These are phyloP conservation scores for Leucophenga montana DNA, from an alignment of 2,888 invertebrate genomes.

Conservation along the genomic window DNA sequence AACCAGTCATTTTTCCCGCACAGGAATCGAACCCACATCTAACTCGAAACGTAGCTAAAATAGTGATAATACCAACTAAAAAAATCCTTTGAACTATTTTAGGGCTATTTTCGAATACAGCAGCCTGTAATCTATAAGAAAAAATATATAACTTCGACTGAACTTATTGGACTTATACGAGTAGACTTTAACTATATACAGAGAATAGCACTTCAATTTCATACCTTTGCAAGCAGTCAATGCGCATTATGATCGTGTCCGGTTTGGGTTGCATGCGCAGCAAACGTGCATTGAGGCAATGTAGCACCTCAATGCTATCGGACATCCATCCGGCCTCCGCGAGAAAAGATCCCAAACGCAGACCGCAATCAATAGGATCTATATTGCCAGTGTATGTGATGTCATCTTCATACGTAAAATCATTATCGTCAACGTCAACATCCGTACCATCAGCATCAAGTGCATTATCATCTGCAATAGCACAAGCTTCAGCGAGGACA, in stretches of 20 bases:
- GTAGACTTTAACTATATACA: not conserved
- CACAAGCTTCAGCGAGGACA: not conserved
- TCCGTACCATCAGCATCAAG: not conserved
- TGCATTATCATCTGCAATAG: not conserved
- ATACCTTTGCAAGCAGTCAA: slow-evolving; percentile 91
- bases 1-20: too few species aligned
- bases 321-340: slow-evolving; percentile 91
- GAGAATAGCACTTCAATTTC: not conserved
- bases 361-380: slow-evolving; percentile 64
- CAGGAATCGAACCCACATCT: too few species aligned
- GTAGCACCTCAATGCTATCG: slow-evolving; percentile 83
- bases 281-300: slow-evolving; percentile 80
- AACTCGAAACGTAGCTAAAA: too few species aligned
- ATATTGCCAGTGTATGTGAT: not conserved
- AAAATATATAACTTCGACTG: too few species aligned
- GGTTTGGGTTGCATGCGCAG: slow-evolving; percentile 75
- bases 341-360: slow-evolving; percentile 81
- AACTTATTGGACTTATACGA: too few species aligned
- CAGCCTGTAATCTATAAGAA: too few species aligned
- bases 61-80: too few species aligned
- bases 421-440: not conserved
- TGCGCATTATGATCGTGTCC: slow-evolving; percentile 78
- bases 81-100: too few species aligned
- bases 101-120: too few species aligned
- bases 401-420: not conserved